Conservation (phyloP, 1,140 invertebrate species). For the Sogatella furcifera region DNA sequence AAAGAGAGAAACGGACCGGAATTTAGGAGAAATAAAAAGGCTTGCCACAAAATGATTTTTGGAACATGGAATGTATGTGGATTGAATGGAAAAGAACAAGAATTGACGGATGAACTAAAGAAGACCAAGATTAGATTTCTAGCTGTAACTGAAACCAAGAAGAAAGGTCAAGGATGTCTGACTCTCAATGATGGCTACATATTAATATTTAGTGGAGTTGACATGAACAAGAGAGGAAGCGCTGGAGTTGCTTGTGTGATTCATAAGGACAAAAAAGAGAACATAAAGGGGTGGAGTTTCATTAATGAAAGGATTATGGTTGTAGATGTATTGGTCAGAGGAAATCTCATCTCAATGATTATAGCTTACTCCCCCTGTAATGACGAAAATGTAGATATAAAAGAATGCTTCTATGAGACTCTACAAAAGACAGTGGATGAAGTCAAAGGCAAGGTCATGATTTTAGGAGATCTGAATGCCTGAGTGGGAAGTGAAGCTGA, state of each 20-base stretch:
- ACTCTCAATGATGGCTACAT: constrained; percentile 1
- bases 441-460: background rate
- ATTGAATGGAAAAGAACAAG: constrained; percentile 13
- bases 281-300: constrained; percentile 4
- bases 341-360: background rate
- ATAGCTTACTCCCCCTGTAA: background rate
- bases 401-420: constrained; percentile 5
- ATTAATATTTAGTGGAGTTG: constrained; percentile 5
- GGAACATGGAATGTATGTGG: constrained; percentile 13
- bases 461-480: constrained; percentile 2
- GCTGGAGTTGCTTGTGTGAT: constrained; percentile 2
- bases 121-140: constrained; percentile 5
- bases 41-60: background rate
- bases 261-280: background rate
- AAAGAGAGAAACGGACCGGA: too few species aligned
- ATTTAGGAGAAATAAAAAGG: too few species aligned
- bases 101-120: constrained; percentile 10
- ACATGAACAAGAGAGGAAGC: background rate
- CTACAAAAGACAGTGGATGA: constrained; percentile 7
- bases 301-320: constrained; percentile 6
- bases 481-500: background rate
- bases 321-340: background rate
- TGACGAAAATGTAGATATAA: background rate
- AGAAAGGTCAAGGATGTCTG: constrained; percentile 14
- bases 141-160: constrained; percentile 15